phyloP scores from a whole-genome alignment of 2,888 invertebrate species.

The Caenorhabditis sp. region DNA sequence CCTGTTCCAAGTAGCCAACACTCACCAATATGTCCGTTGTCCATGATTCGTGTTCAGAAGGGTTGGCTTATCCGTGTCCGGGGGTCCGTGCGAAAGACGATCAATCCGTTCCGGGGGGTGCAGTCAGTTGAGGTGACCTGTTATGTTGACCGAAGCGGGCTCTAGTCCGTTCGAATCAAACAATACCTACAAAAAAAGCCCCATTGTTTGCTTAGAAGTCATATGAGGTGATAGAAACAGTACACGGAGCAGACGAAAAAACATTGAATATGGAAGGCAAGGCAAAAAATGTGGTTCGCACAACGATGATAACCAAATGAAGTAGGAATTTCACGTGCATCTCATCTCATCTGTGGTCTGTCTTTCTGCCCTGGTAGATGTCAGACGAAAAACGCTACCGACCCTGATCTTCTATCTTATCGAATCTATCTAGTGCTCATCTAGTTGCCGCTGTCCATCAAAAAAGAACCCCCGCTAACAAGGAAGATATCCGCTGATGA shows the following conservation, averaged over 20 bases:
- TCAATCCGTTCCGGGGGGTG: constrained; percentile 54
- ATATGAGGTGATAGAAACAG: constrained; percentile 28
- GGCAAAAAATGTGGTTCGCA: neutral
- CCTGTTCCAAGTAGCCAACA: neutral
- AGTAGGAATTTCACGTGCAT: neutral
- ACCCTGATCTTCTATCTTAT: too few relatives aligned
- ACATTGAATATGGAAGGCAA: constrained; percentile 5
- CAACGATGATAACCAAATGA: neutral
- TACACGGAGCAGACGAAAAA: constrained; percentile 10
- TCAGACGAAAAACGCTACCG: too few relatives aligned
- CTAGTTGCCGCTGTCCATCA: too few relatives aligned
- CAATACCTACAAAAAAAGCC: constrained; percentile 62
- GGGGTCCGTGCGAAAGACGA: constrained; percentile 61
- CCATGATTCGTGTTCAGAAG: constrained; percentile 70
- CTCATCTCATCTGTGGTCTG: too few relatives aligned
- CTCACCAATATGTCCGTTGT: constrained; percentile 71
- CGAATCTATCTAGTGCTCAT: too few relatives aligned
- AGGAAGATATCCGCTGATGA: neutral
- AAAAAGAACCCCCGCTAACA: too few relatives aligned
- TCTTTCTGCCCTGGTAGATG: too few relatives aligned
- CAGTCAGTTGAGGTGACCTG: constrained; percentile 55
- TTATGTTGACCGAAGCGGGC: constrained; percentile 64
- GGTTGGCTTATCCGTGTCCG: constrained; percentile 72
- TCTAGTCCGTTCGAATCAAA: constrained; percentile 61
- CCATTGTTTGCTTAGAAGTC: constrained; percentile 48